Evolutionary conservation across 2,888 invertebrate species (phyloP).

Genomic region (Chorisops tibialis): DNA sequence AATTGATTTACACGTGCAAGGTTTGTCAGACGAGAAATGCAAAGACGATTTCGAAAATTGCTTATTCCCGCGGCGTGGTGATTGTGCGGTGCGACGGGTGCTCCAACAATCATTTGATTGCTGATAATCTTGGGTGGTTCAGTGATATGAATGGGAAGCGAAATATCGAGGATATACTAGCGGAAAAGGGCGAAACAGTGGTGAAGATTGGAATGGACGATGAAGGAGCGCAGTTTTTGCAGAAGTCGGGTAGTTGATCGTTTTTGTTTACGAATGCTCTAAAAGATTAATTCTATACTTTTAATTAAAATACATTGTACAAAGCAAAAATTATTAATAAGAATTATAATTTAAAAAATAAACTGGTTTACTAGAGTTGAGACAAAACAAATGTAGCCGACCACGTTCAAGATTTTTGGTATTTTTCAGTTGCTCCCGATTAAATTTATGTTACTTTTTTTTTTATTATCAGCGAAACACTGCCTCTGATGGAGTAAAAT

Average conservation of each 20-base stretch:
- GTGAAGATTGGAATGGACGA: constrained; percentile 53
- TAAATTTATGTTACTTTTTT: no score
- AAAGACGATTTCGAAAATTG: constrained; percentile 78
- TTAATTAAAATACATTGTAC: no score
- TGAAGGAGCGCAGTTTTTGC: constrained; percentile 12
- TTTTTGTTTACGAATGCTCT: no score
- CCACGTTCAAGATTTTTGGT: no score
- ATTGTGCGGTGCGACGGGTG: constrained; percentile 88
- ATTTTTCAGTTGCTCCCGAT: no score
- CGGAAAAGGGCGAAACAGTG: constrained; percentile 82
- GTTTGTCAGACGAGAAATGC: constrained; percentile 74
- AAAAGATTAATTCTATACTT: no score
- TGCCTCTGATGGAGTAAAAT: no score
- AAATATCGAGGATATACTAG: constrained; percentile 89
- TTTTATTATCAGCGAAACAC: no score
- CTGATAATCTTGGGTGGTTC: constrained; percentile 96
- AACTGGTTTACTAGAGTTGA: no score
- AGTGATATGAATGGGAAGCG: constrained; percentile 68
- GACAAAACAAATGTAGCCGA: no score
- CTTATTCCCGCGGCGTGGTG: constrained; percentile 86
- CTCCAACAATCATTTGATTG: constrained; percentile 86
- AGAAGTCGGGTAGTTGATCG: background rate
- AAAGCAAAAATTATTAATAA: no score
- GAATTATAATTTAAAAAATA: no score
- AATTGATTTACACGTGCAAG: constrained; percentile 83